These are phyloP conservation scores for Microcebus murinus DNA, from an alignment of 2,113 vertebrate genomes.

Conservation along the genomic window DNA sequence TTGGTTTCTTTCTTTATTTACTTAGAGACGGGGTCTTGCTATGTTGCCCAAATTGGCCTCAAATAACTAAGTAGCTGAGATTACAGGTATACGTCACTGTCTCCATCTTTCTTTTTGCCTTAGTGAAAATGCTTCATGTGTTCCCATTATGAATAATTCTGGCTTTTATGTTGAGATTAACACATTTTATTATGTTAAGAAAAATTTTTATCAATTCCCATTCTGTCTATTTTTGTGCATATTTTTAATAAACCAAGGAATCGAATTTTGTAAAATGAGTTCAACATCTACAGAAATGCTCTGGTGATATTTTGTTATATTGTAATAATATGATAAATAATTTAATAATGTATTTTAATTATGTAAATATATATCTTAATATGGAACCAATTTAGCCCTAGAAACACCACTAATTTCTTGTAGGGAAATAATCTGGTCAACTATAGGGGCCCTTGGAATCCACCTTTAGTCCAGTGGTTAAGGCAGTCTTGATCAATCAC, in stretches of 20 bases:
- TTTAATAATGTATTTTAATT: not conserved
- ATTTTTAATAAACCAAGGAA: not conserved
- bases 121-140: not conserved
- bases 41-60: not conserved
- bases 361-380: not conserved
- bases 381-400: not conserved
- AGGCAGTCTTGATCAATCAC: not conserved
- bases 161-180: not conserved
- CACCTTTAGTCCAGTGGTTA: not conserved
- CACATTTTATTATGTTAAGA: not conserved
- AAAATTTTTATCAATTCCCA: not conserved
- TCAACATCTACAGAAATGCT: not conserved
- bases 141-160: not conserved
- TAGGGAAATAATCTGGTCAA: not conserved
- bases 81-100: not conserved
- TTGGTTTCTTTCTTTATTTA: no score
- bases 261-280: not conserved
- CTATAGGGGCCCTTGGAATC: not conserved
- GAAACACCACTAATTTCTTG: not conserved
- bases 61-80: not conserved
- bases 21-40: not conserved
- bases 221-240: not conserved
- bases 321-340: not conserved
- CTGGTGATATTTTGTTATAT: not conserved
- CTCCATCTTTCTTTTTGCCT: not conserved